phyloP scores from a whole-genome alignment of 1,140 invertebrate genomes.

The Papilio helenus region DNA sequence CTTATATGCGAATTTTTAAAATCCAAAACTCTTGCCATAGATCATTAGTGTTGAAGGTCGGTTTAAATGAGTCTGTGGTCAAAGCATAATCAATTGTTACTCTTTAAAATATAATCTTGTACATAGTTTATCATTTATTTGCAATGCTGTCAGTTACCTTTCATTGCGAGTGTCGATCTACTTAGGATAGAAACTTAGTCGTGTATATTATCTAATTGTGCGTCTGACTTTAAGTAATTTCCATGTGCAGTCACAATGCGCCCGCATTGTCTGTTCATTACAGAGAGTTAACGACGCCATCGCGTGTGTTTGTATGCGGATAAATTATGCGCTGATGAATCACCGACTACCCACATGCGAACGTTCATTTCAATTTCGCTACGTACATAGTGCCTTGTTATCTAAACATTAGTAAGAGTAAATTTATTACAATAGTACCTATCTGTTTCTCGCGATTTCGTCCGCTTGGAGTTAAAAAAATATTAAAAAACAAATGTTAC shows the following conservation, averaged over 20 bases:
- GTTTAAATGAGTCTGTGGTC: too few relatives aligned
- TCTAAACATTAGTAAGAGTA: not conserved
- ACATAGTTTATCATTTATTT: too few relatives aligned
- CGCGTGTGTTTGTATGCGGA: constrained; percentile 20
- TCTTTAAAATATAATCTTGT: too few relatives aligned
- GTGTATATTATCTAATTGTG: not conserved
- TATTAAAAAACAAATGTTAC: too few relatives aligned
- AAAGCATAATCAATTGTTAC: too few relatives aligned
- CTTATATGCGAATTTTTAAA: too few relatives aligned
- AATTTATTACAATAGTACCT: too few relatives aligned
- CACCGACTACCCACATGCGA: constrained; percentile 27
- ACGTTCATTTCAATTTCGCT: constrained; percentile 30
- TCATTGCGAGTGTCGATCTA: not conserved
- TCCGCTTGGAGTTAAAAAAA: too few relatives aligned
- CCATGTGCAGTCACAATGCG: not conserved
- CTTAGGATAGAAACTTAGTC: not conserved
- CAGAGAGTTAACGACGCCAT: constrained; percentile 20
- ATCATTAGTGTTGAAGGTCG: too few relatives aligned
- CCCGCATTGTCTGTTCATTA: constrained; percentile 25
- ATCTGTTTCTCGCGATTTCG: too few relatives aligned
- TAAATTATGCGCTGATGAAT: constrained; percentile 34
- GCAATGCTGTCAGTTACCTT: too few relatives aligned
- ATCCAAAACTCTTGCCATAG: too few relatives aligned
- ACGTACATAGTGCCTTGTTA: constrained; percentile 16
- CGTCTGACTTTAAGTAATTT: not conserved